Percentiles rank a stretch among this genome's conserved stretches.
Conservation (phyloP, 2,888 invertebrate genomes). For the Epirrhoe alternata region DNA sequence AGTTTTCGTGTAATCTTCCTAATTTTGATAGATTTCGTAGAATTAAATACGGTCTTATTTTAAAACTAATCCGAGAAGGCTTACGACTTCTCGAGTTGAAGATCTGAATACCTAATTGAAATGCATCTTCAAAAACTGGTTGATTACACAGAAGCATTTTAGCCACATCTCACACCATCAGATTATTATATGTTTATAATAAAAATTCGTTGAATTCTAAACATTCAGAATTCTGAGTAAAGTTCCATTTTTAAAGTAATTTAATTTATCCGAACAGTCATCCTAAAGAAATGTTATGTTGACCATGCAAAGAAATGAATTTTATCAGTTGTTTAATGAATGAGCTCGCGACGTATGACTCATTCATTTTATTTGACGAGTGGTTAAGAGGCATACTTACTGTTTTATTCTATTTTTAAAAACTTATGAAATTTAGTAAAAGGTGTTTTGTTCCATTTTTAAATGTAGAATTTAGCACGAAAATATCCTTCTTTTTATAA, state of each 20-base stretch:
- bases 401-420: background rate
- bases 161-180: background rate
- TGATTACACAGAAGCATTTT: background rate
- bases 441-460: background rate
- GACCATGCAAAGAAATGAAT: conserved; percentile 50
- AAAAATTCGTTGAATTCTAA: background rate
- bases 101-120: background rate
- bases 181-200: background rate
- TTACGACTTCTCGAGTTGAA: background rate
- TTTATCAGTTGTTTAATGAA: conserved; percentile 63
- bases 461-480: background rate
- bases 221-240: background rate
- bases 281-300: conserved; percentile 47
- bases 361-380: conserved; percentile 47
- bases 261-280: conserved; percentile 28
- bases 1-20: too few relatives aligned
- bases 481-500: too few relatives aligned
- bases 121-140: background rate
- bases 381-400: conserved; percentile 50
- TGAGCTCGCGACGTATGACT: conserved; percentile 55
- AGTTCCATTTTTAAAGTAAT: conserved; percentile 4
- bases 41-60: too few relatives aligned
- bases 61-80: too few relatives aligned
- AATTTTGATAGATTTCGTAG: too few relatives aligned
- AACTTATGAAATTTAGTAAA: background rate